These are phyloP conservation scores for Athalia rosae DNA, from an alignment of 2,888 invertebrate genomes.

Conservation along the genomic window DNA sequence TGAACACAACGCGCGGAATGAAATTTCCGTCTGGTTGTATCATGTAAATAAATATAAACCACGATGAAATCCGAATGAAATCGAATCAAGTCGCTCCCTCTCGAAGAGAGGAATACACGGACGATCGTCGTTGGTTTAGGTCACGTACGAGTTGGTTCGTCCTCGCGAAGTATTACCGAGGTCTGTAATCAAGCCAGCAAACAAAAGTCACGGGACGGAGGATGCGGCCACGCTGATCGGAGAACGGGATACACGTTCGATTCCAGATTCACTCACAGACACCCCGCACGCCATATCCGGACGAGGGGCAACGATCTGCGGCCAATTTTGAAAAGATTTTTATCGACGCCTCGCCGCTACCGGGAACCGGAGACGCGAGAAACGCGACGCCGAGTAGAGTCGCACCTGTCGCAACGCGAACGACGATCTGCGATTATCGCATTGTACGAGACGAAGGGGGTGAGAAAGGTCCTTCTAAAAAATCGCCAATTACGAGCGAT, in stretches of 20 bases:
- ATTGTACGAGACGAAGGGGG: background rate
- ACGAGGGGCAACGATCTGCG: slow-evolving; percentile 30
- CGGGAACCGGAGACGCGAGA: background rate
- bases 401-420: slow-evolving; percentile 1
- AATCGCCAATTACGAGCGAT: no score
- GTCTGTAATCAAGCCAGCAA: slow-evolving; percentile 29
- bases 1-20: background rate
- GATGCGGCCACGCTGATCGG: background rate
- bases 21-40: background rate
- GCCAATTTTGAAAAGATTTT: slow-evolving; percentile 39
- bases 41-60: slow-evolving; percentile 16
- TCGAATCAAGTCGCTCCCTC: no score
- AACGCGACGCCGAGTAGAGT: slow-evolving; percentile 8
- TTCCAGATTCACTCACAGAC: background rate
- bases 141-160: slow-evolving; percentile 18
- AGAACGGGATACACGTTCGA: background rate
- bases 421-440: slow-evolving; percentile 1
- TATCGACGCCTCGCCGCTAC: slow-evolving; percentile 16
- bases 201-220: slow-evolving; percentile 11
- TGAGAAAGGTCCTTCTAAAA: background rate
- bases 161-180: slow-evolving; percentile 26
- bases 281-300: background rate
- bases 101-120: no score
- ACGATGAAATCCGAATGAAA: slow-evolving; percentile 19
- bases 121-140: background rate